Percentiles rank a stretch among this genome's conserved stretches.
phyloP scores from a whole-genome alignment of 2,797 vertebrate genomes.

The Adelosebastes latens region DNA sequence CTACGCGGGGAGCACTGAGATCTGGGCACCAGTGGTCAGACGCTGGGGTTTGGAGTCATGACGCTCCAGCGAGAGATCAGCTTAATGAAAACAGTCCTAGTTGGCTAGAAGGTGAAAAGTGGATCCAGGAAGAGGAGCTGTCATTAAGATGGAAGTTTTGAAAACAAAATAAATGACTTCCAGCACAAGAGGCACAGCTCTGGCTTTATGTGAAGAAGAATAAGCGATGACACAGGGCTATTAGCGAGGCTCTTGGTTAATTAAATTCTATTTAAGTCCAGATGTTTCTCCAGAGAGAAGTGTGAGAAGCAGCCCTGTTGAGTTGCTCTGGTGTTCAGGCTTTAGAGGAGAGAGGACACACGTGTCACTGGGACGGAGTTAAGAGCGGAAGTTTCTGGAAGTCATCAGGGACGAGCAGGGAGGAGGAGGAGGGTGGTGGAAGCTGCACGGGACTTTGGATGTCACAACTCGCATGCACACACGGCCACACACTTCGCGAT shows the following conservation, averaged over 20 bases:
- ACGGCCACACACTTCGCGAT: neutral
- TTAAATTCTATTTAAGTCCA: neutral
- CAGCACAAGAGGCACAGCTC: neutral
- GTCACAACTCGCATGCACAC: constrained; percentile 20
- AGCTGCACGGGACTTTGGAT: constrained; percentile 43
- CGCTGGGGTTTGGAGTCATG: constrained; percentile 2
- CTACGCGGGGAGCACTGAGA: constrained; percentile 54
- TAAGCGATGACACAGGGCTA: neutral
- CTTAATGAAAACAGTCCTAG: neutral
- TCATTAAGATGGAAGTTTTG: neutral
- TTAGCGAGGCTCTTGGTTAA: neutral
- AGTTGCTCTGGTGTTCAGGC: neutral
- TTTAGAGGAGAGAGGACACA: constrained; percentile 53
- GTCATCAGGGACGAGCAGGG: constrained; percentile 51
- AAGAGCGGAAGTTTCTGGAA: constrained; percentile 75
- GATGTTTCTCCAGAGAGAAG: constrained; percentile 15
- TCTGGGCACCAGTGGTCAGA: constrained; percentile 52
- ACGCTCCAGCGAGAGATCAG: constrained; percentile 11
- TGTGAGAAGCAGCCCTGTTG: constrained; percentile 5
- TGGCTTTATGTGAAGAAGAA: neutral
- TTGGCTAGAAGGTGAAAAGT: neutral
- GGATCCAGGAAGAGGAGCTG: neutral
- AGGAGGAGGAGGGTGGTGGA: constrained; percentile 11
- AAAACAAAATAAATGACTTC: neutral
- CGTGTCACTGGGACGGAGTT: constrained; percentile 49